Evolutionary conservation across 1,140 invertebrate species (phyloP), one percentile per base, ranked within the genome.

Genomic region (Wasmannia auropunctata): DNA sequence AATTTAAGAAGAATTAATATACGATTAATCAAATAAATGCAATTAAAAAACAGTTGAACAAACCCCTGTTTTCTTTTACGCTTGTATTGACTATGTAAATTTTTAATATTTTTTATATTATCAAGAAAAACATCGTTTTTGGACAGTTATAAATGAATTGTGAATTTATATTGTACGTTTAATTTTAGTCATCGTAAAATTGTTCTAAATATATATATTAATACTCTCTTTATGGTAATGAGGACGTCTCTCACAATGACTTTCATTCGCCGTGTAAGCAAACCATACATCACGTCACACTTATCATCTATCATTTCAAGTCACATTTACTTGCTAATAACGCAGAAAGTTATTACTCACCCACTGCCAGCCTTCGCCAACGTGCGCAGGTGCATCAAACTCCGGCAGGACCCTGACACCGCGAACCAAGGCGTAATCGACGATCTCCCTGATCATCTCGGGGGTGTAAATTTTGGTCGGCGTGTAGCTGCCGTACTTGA

Each of bases 381-480:
- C 97, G 92, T 98, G 98, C 79, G 98, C 98, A 1, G 98, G 98
- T 58, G 97, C 98, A 93, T 98, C 98, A 87, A 98, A 97, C 95
- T 98, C 98, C 0, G 98, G 97, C 84, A 98, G 90, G 19, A 98
- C 96, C 46, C 97, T 96, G 19, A 98, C 96, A 0, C 98, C 98
- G 31, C 97, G 95, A 28, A 97, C 95, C n/a, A 96, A 94, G 0
- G 96, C 98, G 92, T 96, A 98, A 28, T 97, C 94, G 0, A 98
- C 96, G 34, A 98, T 95, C 28, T 96, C 96, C 19, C 91, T 91
- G 8, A 97, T 92, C 80, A 96, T 95, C 34, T 95, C 79, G 22
- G 94, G 86, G 0, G 94, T 95, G 87, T 97, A 97, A 81, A 97
- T 95, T 94, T 98, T 97, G 0, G 93, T 93, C 0, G 96, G 94